These are phyloP conservation scores for Sternarchorhynchus goeldii DNA, from an alignment of 2,797 vertebrate species.

Conservation along the genomic window DNA sequence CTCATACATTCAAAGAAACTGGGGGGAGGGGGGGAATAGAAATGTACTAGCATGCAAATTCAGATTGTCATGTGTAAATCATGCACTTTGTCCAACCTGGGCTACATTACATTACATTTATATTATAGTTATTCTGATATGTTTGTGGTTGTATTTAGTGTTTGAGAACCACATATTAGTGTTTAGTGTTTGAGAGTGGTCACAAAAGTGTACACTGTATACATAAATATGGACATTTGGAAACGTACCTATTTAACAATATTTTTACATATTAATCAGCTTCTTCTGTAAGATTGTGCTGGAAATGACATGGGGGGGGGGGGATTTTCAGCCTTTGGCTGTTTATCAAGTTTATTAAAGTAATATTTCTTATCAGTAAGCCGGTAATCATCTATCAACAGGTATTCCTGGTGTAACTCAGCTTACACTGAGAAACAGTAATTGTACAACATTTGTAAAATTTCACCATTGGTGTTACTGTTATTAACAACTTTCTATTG, in stretches of 20 bases:
- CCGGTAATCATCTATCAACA: too few species aligned
- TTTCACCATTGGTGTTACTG: background rate
- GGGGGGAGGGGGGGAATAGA: background rate
- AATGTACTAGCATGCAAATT: constrained; percentile 35
- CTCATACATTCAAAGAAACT: background rate
- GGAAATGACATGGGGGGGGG: too few species aligned
- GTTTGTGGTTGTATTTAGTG: background rate
- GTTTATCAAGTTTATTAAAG: too few species aligned
- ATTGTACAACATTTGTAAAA: background rate
- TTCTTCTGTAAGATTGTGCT: background rate
- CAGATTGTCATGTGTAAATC: constrained; percentile 38
- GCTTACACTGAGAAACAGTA: too few species aligned
- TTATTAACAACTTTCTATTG: background rate
- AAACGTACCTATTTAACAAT: too few species aligned
- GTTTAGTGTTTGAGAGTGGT: background rate
- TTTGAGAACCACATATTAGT: background rate
- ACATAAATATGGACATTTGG: too few species aligned
- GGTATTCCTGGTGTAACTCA: too few species aligned
- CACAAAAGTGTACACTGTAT: too few species aligned
- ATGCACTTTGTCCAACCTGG: constrained; percentile 24
- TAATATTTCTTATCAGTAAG: too few species aligned
- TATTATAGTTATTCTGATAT: constrained; percentile 15
- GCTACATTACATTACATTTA: constrained; percentile 36
- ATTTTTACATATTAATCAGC: background rate
- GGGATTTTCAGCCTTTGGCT: background rate